Evolutionary conservation across 2,797 vertebrate species (phyloP), one percentile per base, ranked within the genome.

Genomic region (Neosilurus mollespiculum): DNA sequence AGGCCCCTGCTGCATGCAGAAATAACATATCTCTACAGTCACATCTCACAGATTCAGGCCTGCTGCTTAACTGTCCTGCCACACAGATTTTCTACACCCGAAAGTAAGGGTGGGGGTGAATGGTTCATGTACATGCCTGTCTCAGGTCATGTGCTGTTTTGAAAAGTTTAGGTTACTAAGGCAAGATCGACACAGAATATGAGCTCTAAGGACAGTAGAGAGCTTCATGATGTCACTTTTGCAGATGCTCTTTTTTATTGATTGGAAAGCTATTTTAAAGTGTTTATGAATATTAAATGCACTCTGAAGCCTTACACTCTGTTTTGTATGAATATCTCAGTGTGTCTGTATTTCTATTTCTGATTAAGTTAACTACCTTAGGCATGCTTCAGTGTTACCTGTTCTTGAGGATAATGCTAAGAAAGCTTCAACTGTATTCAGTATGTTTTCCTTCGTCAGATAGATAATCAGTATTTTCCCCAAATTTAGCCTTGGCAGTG

Each of bases 401-500:
- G 15, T 30, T 26, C 16, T 62, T 43, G 51, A 20, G 71, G 71
- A 24, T 34, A 24, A 7, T 56, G 22, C 34, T 26, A 78, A 83
- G 61, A 83, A 83, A 37, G 64, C 62, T 62, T 58, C 66, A 75
- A 30, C 16, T 58, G 2, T 8, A 76, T 9, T 22, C 8, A 24
- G 34, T 43, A 26, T 65, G 64, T 69, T 83, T 72, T 76, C 24
- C 24, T 53, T 24, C 9, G 3, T 75, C 54, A 26, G 62, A 51
- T 34, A 81, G 67, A 79, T 79, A 26, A 79, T 59, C 5, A 62
- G 64, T 82, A 70, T 85, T 87, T 86, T 84, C 51, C 71, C 79
- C 80, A 78, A 87, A 85, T 85, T 78, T 85, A 87, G 84, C 80
- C 67, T 72, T 78, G 72, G 56, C 72, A 66, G 30, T n/a, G 54